Evolutionary conservation across 2,888 invertebrate species (phyloP), one percentile per base, ranked within the genome.

Genomic region (Mactromeris polynyma): DNA sequence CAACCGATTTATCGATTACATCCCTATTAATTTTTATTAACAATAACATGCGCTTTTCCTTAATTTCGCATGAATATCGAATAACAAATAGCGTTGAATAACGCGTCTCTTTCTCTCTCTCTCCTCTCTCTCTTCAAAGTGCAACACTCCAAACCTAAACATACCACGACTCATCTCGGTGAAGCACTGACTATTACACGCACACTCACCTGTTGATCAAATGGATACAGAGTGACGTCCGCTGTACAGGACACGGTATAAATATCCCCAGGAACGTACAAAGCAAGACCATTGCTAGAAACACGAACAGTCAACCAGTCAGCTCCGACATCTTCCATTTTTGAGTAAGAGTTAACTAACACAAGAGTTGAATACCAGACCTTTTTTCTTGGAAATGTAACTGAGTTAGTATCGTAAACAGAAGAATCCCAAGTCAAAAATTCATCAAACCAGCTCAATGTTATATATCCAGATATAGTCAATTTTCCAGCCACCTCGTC

Each of bases 311-410:
- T 77, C 42, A 90, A 85, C 85, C 90, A 90, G 38, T 83, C 80
- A 26, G 89, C 77, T 4, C 92, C 90, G 11, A 89, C 64, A 17
- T 88, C 81, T 4, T 85, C 81, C 7, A 89, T 58, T 1, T 91
- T 86, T 14, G 87, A 84, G 0, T 87, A 85, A 0, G 92, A 88
- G 26, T 91, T 91, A 17, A 85, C 54, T 17, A 92, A 46, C 1
- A 92, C 88, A 0, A 92, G 14, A 26, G 87, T 83, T 1, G 92
- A 91, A 46, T 77, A 78, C 92, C 92, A 92, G 0, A 89, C 78
- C 17, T 81, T 54, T 14, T 21, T 84, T 78, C 81, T 64, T 0
- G 86, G 80, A 9, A 86, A n/a, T 38, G 21, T 64, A 19, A 83
- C 51, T 1, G 1, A n/a, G 9, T 46, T 2, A 3, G 85, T 26